A percentile compares a stretch with the other conserved stretches of the same genome.
Conservation (phyloP, 2,888 invertebrate genomes). For the Penaeus monodon region DNA sequence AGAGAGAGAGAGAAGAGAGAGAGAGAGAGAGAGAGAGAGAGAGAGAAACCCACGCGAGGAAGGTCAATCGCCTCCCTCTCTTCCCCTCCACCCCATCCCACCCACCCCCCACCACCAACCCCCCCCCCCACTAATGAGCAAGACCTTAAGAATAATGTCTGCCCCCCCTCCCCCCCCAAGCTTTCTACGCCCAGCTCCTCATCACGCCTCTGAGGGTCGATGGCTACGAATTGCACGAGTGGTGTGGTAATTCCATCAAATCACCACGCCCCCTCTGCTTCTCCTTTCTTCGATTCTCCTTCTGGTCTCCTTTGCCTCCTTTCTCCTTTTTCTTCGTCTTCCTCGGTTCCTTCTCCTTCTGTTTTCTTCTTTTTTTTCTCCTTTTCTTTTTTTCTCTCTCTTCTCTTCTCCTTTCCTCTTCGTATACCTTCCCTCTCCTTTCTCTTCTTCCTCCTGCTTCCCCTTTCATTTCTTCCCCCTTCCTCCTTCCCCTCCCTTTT, state of each 20-base stretch:
- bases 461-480: not conserved
- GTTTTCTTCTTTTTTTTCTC: rapidly evolving
- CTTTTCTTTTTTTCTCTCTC: too few relatives aligned
- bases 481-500: too few relatives aligned
- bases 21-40: slow-evolving; percentile 31
- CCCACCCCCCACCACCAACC: too few relatives aligned
- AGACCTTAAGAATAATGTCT: too few relatives aligned
- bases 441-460: too few relatives aligned
- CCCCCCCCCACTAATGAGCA: too few relatives aligned
- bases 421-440: not conserved
- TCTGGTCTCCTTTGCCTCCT: too few relatives aligned
- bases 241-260: not conserved
- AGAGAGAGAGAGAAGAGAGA: slow-evolving; percentile 18
- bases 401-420: not conserved
- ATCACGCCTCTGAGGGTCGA: too few relatives aligned
- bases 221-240: too few relatives aligned
- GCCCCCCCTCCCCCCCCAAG: too few relatives aligned
- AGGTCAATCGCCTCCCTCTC: not conserved
- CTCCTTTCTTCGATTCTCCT: not conserved
- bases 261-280: not conserved
- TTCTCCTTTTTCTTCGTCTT: not conserved
- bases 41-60: slow-evolving; percentile 14
- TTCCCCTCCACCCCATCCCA: not conserved
- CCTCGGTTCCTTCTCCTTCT: too few relatives aligned
- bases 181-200: too few relatives aligned